Conservation (phyloP, 2,113 vertebrate species). For the Trichomycterus rosablanca region DNA sequence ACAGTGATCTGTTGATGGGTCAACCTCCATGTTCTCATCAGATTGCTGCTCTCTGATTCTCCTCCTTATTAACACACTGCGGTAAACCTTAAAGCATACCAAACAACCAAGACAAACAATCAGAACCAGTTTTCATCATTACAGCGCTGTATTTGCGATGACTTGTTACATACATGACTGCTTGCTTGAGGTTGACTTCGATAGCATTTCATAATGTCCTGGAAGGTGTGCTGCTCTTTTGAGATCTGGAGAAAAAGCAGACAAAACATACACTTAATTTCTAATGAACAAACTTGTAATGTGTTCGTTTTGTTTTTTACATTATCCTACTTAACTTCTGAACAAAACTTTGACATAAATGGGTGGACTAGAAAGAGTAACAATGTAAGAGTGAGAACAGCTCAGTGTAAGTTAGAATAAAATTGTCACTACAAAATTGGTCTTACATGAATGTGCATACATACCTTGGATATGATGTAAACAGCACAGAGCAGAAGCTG, state of each 20-base stretch:
- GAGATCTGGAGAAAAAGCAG: conserved; percentile 72
- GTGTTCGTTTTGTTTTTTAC: no score
- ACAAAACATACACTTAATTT: neutral
- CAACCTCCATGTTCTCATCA: conserved; percentile 69
- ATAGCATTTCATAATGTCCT: conserved; percentile 98
- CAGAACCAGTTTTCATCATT: conserved; percentile 1
- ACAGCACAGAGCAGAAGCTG: conserved; percentile 92
- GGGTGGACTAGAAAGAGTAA: no score
- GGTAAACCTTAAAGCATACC: conserved; percentile 78
- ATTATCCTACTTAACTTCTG: no score
- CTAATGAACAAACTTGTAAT: no score
- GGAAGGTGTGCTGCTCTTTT: conserved; percentile 90
- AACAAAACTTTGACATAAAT: no score
- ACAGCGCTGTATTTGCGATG: neutral
- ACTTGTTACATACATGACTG: conserved; percentile 81
- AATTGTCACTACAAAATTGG: no score
- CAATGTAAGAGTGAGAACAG: no score
- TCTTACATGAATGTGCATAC: no score
- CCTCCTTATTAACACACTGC: conserved; percentile 83
- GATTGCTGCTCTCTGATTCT: conserved; percentile 41
- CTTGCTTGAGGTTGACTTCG: conserved; percentile 94
- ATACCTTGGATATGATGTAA: conserved; percentile 90
- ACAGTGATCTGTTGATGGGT: conserved; percentile 63
- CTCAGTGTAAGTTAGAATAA: no score
- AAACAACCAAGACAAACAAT: conserved; percentile 22